phyloP scores from a whole-genome alignment of 2,113 vertebrate genomes.

The human (Homo sapiens) region DNA sequence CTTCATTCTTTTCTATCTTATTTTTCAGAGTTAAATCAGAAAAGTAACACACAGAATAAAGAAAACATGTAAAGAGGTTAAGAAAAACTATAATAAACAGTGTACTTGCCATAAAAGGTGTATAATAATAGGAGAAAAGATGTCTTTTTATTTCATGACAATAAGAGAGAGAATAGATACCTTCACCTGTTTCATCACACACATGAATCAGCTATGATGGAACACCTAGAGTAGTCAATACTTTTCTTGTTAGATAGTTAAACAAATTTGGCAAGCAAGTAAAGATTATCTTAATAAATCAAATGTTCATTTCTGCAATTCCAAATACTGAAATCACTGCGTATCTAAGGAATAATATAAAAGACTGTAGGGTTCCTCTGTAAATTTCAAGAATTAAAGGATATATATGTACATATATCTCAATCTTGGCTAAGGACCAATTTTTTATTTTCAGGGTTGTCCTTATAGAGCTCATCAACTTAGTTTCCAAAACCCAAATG shows the following conservation, averaged over 20 bases:
- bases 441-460: background rate
- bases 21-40: conserved; percentile 23
- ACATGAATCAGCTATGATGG: background rate
- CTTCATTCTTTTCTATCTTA: background rate
- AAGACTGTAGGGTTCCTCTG: background rate
- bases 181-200: background rate
- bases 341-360: background rate
- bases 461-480: background rate
- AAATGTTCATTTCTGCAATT: conserved; percentile 19
- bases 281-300: background rate
- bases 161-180: background rate
- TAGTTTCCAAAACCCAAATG: background rate
- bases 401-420: background rate
- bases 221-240: background rate
- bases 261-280: conserved; percentile 8
- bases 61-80: background rate
- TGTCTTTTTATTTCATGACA: background rate
- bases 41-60: background rate
- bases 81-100: background rate
- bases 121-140: background rate
- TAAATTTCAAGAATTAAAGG: conserved; percentile 2
- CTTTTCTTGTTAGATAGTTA: background rate
- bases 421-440: background rate
- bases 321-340: background rate
- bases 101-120: background rate